Evolutionary conservation across 2,113 vertebrate genomes (phyloP).

Genomic region (Barnardius zonarius): DNA sequence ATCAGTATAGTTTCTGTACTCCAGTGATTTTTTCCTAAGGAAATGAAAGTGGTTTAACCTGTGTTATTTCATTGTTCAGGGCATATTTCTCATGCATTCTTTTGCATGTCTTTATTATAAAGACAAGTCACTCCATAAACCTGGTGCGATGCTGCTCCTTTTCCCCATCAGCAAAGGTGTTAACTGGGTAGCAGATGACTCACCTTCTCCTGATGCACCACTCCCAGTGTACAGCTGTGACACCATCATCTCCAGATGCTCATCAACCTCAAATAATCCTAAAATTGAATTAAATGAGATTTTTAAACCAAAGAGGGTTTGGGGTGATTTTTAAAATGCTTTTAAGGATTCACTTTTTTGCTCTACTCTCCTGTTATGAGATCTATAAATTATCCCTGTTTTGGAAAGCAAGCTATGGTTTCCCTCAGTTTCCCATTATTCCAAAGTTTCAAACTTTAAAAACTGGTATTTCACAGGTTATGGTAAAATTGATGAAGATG

Average conservation of each 20-base stretch:
- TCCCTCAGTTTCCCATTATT: not conserved
- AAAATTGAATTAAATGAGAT: not conserved
- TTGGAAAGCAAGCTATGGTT: not conserved
- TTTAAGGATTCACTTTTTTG: not conserved
- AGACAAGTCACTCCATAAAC: not conserved
- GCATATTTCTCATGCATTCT: not conserved
- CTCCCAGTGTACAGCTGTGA: not conserved
- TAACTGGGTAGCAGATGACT: not conserved
- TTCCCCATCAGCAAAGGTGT: not conserved
- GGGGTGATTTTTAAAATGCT: not conserved
- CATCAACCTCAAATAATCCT: not conserved
- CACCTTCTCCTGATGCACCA: not conserved
- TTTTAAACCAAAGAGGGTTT: not conserved
- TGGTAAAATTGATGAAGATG: not conserved
- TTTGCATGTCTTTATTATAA: not conserved
- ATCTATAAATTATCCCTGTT: not conserved
- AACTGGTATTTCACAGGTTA: not conserved
- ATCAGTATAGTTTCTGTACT: not conserved
- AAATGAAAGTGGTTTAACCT: not conserved
- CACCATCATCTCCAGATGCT: not conserved
- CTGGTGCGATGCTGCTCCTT: not conserved
- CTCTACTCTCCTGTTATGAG: not conserved
- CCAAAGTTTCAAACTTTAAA: not conserved
- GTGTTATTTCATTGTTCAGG: not conserved
- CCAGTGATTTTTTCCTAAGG: not conserved